Conservation (phyloP, 2,797 vertebrate genomes). For the Leptatherina wallacei region DNA sequence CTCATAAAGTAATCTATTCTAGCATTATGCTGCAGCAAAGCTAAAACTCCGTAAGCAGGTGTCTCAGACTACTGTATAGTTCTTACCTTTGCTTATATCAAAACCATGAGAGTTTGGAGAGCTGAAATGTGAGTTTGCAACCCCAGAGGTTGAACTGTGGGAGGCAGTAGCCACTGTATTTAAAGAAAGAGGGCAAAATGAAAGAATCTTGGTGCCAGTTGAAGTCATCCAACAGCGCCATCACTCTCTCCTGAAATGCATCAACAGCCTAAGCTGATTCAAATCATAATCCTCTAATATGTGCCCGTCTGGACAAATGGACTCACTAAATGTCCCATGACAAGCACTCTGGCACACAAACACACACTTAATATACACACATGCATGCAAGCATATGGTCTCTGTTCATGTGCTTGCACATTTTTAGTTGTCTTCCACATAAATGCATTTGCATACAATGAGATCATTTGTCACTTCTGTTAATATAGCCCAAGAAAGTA, state of each 20-base stretch:
- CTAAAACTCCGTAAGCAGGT: constrained; percentile 7
- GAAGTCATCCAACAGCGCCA: constrained; percentile 49
- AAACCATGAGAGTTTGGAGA: constrained; percentile 34
- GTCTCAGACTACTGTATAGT: constrained; percentile 7
- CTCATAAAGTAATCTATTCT: constrained; percentile 9
- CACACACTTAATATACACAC: constrained; percentile 13
- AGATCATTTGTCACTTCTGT: constrained; percentile 69
- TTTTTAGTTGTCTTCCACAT: constrained; percentile 35
- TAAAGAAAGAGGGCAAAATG: constrained; percentile 6
- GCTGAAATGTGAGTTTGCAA: constrained; percentile 50
- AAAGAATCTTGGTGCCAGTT: constrained; percentile 33
- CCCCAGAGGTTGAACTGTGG: constrained; percentile 26
- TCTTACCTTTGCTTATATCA: constrained; percentile 55
- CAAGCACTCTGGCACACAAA: constrained; percentile 25
- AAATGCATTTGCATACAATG: constrained; percentile 71
- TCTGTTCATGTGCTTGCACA: constrained; percentile 25
- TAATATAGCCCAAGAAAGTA: constrained; percentile 59
- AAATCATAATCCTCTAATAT: constrained; percentile 70
- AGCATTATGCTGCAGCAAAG: constrained; percentile 3
- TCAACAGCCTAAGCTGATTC: constrained; percentile 55
- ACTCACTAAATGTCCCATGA: constrained; percentile 58
- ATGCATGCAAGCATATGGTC: neutral
- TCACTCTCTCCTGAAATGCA: constrained; percentile 44
- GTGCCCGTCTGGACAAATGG: constrained; percentile 68
- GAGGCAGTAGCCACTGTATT: constrained; percentile 42